Conservation (phyloP, 2,797 vertebrate genomes). For the Cynopterus sphinx region DNA sequence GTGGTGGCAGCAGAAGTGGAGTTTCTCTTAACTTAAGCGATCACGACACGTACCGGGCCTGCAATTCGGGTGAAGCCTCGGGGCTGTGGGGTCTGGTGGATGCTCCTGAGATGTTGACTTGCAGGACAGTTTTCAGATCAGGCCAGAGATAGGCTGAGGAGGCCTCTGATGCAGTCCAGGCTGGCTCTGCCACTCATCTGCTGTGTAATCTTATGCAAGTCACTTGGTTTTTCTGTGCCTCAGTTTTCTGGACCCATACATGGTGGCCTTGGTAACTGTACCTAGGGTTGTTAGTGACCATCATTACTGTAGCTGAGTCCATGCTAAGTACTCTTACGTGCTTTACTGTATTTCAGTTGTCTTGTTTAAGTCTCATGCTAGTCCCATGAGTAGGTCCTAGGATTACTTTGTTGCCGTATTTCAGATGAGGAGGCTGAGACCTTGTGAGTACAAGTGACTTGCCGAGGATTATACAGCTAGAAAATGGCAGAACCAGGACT, state of each 20-base stretch:
- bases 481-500: background rate
- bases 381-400: background rate
- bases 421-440: background rate
- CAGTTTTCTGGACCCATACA: background rate
- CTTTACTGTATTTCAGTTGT: background rate
- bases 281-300: background rate
- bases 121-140: background rate
- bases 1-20: background rate
- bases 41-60: rapidly evolving
- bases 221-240: background rate
- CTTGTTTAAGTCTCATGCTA: background rate
- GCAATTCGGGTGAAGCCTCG: background rate
- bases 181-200: background rate
- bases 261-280: background rate
- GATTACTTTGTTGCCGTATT: background rate
- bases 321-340: background rate
- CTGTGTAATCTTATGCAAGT: too few relatives aligned
- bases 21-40: background rate
- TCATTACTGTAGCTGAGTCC: background rate
- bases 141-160: background rate
- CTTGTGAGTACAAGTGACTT: background rate
- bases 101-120: background rate
- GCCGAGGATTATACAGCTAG: background rate
- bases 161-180: background rate
- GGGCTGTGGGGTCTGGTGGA: background rate